A percentile compares a stretch with the other conserved stretches of the same genome.
Evolutionary conservation across 2,888 invertebrate genomes (phyloP).

Genomic region (Coelopa pilipes): DNA sequence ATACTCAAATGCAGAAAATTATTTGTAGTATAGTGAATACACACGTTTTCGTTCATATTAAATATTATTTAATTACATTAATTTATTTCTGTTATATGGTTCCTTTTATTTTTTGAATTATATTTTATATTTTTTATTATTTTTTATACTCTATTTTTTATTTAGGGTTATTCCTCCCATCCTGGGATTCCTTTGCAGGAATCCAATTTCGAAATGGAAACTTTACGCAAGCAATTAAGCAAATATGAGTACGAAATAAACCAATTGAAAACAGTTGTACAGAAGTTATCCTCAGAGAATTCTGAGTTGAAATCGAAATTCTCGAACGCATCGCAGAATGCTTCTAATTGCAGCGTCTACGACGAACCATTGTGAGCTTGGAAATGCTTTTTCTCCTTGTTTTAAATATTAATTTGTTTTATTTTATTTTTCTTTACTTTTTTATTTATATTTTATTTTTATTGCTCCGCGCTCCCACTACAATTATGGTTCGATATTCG

Average conservation of each 20-base stretch:
- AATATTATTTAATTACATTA: slow-evolving; percentile 19
- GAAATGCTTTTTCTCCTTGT: slow-evolving; percentile 37
- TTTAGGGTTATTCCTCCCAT: slow-evolving; percentile 5
- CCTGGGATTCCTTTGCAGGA: slow-evolving; percentile 39
- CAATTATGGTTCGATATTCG: slow-evolving; percentile 24
- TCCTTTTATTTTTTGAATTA: slow-evolving; percentile 37
- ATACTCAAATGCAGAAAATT: not conserved
- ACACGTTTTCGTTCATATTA: slow-evolving; percentile 4
- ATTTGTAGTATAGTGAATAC: not conserved
- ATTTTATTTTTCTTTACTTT: slow-evolving; percentile 38
- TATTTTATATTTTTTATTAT: slow-evolving; percentile 39
- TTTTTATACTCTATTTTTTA: slow-evolving; percentile 38
- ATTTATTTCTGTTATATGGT: slow-evolving; percentile 39
- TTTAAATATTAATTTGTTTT: slow-evolving; percentile 37
- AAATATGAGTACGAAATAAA: slow-evolving; percentile 64
- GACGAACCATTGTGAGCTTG: slow-evolving; percentile 65
- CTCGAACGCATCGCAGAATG: slow-evolving; percentile 49
- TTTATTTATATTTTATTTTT: slow-evolving; percentile 41
- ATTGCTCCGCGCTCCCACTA: slow-evolving; percentile 27
- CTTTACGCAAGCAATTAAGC: slow-evolving; percentile 63
- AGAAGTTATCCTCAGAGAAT: slow-evolving; percentile 83
- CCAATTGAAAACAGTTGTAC: slow-evolving; percentile 72
- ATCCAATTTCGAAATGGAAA: slow-evolving; percentile 60
- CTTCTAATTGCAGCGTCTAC: slow-evolving; percentile 60
- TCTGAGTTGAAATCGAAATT: slow-evolving; percentile 75